Percentiles rank a stretch among this genome's conserved stretches.
phyloP scores from a whole-genome alignment of 2,888 invertebrate genomes.

The Eupithecia abbreviata region DNA sequence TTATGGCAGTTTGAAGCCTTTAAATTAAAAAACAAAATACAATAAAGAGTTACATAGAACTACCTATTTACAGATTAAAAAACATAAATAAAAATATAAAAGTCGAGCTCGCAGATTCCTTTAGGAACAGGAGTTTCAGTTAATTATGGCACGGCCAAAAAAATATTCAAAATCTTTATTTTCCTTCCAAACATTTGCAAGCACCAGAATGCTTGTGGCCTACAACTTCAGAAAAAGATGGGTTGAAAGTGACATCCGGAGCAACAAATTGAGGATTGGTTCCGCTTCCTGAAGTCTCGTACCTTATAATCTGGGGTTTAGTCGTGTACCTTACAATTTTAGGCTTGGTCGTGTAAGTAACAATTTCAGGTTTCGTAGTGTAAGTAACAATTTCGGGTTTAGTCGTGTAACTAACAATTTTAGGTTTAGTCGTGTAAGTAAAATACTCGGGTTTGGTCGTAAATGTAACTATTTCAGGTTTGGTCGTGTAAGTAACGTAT shows the following conservation, averaged over 20 bases:
- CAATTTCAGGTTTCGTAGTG: slow-evolving; percentile 58
- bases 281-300: slow-evolving; percentile 74
- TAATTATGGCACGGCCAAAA: slow-evolving; percentile 65
- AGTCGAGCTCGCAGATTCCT: slow-evolving; percentile 24
- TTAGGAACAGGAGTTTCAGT: slow-evolving; percentile 56
- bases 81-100: slow-evolving; percentile 49
- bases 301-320: slow-evolving; percentile 66
- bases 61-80: slow-evolving; percentile 63
- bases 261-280: slow-evolving; percentile 73
- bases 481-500: slow-evolving; percentile 64
- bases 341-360: slow-evolving; percentile 63
- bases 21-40: slow-evolving; percentile 24
- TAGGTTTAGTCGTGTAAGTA: slow-evolving; percentile 66
- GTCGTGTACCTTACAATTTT: slow-evolving; percentile 61
- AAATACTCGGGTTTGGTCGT: slow-evolving; percentile 67
- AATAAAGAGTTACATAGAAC: slow-evolving; percentile 46
- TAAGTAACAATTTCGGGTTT: slow-evolving; percentile 58
- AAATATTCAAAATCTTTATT: slow-evolving; percentile 53
- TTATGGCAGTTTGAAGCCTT: slow-evolving; percentile 42
- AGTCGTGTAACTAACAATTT: slow-evolving; percentile 59
- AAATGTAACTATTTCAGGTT: slow-evolving; percentile 66
- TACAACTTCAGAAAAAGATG: slow-evolving; percentile 64
- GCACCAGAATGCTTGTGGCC: slow-evolving; percentile 68
- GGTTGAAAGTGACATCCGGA: slow-evolving; percentile 66
- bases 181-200: slow-evolving; percentile 77